Percentiles rank a stretch among this genome's conserved stretches.
Conservation (phyloP, 2,113 vertebrate species). For the Clarias batrachus region DNA sequence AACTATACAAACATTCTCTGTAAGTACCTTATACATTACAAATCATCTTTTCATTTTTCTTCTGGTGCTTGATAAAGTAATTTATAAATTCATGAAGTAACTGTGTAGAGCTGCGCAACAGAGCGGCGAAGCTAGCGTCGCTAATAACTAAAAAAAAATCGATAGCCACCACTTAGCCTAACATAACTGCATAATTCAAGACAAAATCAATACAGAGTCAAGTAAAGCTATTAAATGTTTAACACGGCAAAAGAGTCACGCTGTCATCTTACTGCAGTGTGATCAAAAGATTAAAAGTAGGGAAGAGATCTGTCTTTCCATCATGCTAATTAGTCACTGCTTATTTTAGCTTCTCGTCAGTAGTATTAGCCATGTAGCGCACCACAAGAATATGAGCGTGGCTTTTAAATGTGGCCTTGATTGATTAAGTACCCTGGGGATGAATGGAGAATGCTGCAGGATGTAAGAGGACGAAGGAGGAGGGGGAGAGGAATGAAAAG, state of each 20-base stretch:
- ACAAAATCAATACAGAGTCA: conserved; percentile 9
- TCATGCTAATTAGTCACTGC: not conserved
- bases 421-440: not conserved
- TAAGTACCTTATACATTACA: not conserved
- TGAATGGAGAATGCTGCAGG: not conserved
- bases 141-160: conserved; percentile 38
- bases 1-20: not conserved
- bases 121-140: not conserved
- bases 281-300: not conserved
- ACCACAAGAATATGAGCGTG: not conserved
- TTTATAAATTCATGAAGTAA: not conserved
- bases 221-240: conserved; percentile 18
- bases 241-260: not conserved
- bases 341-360: not conserved
- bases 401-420: not conserved
- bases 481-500: conserved; percentile 41
- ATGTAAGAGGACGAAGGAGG: conserved; percentile 56
- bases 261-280: not conserved
- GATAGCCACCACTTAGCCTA: conserved; percentile 33
- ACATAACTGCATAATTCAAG: not conserved
- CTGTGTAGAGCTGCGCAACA: not conserved
- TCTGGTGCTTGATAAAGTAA: not conserved
- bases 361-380: not conserved
- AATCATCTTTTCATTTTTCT: not conserved
- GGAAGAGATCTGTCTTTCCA: not conserved